Percentiles rank a stretch among this genome's conserved stretches.
These are phyloP conservation scores for Thalassophryne amazonica DNA, from an alignment of 2,797 vertebrate genomes.

Conservation along the genomic window DNA sequence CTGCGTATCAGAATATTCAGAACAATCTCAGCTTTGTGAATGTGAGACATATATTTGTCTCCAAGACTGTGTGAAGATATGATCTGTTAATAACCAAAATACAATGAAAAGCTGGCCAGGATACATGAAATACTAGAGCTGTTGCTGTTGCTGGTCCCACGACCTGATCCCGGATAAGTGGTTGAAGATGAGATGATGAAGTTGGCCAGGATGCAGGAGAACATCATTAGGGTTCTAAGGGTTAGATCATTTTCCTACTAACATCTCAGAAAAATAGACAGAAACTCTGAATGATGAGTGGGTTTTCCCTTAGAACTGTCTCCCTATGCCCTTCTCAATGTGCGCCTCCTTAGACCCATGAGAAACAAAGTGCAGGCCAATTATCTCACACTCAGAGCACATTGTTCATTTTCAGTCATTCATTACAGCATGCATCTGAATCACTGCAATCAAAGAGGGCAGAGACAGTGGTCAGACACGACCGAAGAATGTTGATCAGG, in stretches of 20 bases:
- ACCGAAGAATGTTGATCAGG: slow-evolving; percentile 49
- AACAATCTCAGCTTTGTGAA: too few relatives aligned
- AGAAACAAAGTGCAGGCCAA: slow-evolving; percentile 40
- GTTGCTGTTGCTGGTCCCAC: too few relatives aligned
- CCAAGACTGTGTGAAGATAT: too few relatives aligned
- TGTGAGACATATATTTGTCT: too few relatives aligned
- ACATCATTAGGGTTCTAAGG: not conserved
- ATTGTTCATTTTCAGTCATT: slow-evolving; percentile 53
- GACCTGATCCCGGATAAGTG: too few relatives aligned
- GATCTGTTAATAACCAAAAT: too few relatives aligned
- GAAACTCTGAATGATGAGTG: not conserved
- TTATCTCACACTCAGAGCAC: slow-evolving; percentile 42
- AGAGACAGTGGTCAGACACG: slow-evolving; percentile 47
- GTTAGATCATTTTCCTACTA: not conserved
- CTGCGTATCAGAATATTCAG: too few relatives aligned
- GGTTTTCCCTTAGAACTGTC: not conserved
- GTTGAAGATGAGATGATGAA: too few relatives aligned
- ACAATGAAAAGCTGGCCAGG: too few relatives aligned
- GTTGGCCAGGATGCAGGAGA: not conserved
- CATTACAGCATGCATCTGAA: slow-evolving; percentile 54
- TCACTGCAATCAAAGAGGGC: slow-evolving; percentile 63
- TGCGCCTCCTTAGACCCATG: slow-evolving; percentile 11
- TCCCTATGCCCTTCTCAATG: not conserved
- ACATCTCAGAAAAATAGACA: not conserved
- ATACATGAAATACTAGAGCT: too few relatives aligned